Base-by-base conservation (phyloP, 2,113 vertebrate genomes). In the Ptilonorhynchus violaceus region DNA sequence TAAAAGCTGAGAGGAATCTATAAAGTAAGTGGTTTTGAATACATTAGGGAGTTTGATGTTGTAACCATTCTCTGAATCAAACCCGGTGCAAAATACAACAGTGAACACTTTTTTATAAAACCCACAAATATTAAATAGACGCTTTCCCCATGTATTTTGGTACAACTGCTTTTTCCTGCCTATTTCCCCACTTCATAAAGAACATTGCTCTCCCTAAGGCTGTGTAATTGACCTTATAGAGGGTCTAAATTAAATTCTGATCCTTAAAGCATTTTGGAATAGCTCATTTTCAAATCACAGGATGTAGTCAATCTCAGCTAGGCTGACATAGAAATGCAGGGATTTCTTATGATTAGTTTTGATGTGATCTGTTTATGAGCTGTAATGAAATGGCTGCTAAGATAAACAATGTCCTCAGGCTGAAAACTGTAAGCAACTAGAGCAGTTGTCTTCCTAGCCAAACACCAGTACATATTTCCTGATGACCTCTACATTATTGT, bases 311-410 rank as follows among this genome's bases (percentile, higher is more conserved):
- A 31, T 72, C 42, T 84, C 75, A 74, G 23, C 16, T 76, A 68
- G 24, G 44, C 72, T 94, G 64, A 27, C 24, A 79, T 17, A 70
- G 62, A 84, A 63, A 90, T 78, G 28, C 15, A 84, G 49, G 50
- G 50, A 52, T 92, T 89, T 93, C 66, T 95, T 77, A 55, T 2
- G 5, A 67, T 44, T 52, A 49, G 44, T 72, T 96, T 85, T 90
- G 76, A 91, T 58, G 31, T 62, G 82, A 47, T 92, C 67, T 93
- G 52, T 73, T 85, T 87, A 75, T 67, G 80, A 87, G 70, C 35
- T 67, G 39, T 78, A 95, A 90, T 83, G 85, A 97, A 96, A 95
- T 84, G 80, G 50, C 79, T 94, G 62, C 72, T 92, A 85, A 77
- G 41, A 72, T 72, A 85, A 94, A 78, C 39, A 58, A 21, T 58